Base-by-base conservation (phyloP, 1,140 invertebrate species). In the Drosophila fuyamai region DNA sequence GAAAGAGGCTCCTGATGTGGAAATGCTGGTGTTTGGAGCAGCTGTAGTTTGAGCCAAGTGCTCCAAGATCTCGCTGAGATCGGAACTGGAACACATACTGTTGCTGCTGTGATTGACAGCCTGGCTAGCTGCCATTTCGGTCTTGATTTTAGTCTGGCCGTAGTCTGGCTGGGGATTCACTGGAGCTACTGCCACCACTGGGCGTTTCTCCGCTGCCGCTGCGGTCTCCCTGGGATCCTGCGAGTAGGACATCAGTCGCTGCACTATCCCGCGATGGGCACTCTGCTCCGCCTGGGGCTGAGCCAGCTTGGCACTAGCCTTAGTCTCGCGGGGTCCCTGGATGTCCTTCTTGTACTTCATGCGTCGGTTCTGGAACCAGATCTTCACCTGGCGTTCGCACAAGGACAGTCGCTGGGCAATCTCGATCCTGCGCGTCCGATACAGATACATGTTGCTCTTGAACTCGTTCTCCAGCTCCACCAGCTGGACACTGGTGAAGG, bases 361-460 rank as follows among this genome's bases (percentile, higher is more conserved):
- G 53, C 91, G 91, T 3, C 91, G 82, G 47, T 92, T 92, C 74
- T 92, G 91, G 70, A 92, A 98, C 97, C 97, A 98, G 57, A 98
- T 98, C 93, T 98, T 98, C 18, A 98, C 97, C 92, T 98, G 97
- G 18, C 97, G 93, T 82, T 98, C 97, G 1, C 95, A 95, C 0
- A 98, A 93, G 27, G 94, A 94, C 2, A 98, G 92, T 14, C 94
- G 93, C n/a, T 95, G 93, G 0, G 97, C 96, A 79, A 98, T 94
- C 92, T 97, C 95, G 18, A 98, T 97, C 16, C 97, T 94, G 6
- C 96, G 94, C 0, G 96, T 95, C 51, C 97, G 93, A 60, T 96
- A 97, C 1, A 98, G 93, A 82, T 98, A 98, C 58, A 95, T 95
- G 67, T 95, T 96, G 67, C 94, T 94, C 65, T 95, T 83, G 65